Percentiles rank a stretch among this genome's conserved stretches.
phyloP scores from a whole-genome alignment of 2,797 vertebrate genomes.

The Tokudaia tokunoshimensis region DNA sequence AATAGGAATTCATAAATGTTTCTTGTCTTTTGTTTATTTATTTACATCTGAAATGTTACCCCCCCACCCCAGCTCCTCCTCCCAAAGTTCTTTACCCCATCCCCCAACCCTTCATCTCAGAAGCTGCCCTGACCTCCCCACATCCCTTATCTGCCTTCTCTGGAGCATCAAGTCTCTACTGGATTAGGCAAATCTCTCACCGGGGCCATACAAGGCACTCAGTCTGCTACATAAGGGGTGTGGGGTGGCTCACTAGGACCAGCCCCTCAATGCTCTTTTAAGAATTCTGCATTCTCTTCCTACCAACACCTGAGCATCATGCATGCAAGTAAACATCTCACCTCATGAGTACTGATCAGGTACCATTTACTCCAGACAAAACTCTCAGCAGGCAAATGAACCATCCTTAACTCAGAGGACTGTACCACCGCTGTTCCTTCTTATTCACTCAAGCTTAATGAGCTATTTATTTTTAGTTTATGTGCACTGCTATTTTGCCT shows the following conservation, averaged over 20 bases:
- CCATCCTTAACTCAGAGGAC: background rate
- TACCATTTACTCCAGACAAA: background rate
- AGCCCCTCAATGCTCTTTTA: background rate
- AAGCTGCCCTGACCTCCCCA: background rate
- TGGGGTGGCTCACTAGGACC: background rate
- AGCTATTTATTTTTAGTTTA: background rate
- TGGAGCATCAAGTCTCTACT: background rate
- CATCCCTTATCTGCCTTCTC: background rate
- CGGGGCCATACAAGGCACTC: background rate
- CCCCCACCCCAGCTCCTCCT: too few species aligned
- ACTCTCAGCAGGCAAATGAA: slow-evolving; percentile 67
- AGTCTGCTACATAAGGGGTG: too few species aligned
- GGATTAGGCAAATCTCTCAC: background rate
- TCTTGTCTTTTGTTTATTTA: background rate
- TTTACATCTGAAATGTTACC: background rate
- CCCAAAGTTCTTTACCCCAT: too few species aligned
- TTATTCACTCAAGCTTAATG: background rate
- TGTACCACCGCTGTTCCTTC: background rate
- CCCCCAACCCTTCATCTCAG: background rate
- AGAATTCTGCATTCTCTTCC: slow-evolving; percentile 75
- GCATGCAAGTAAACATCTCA: slow-evolving; percentile 44
- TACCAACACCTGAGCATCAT: slow-evolving; percentile 83
- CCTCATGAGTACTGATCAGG: slow-evolving; percentile 65
- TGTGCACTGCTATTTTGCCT: background rate
- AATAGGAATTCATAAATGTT: background rate